Evolutionary conservation across 1,140 invertebrate genomes (phyloP).

Genomic region (Sycobia sp.): DNA sequence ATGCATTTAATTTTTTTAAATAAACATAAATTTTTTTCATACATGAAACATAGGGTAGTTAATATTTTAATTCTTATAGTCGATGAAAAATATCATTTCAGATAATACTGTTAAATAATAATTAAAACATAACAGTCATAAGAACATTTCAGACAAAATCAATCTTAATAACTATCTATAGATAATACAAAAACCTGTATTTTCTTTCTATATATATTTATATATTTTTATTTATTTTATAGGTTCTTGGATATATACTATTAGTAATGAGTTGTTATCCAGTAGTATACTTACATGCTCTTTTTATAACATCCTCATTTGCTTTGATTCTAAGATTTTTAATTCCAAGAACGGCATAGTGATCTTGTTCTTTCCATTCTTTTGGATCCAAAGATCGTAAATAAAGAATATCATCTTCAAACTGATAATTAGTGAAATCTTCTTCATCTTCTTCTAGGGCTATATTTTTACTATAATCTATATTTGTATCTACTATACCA

Average conservation of each 20-base stretch:
- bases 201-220: too few species aligned
- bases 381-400: slow-evolving; percentile 91
- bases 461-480: background rate
- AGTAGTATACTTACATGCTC: slow-evolving; percentile 82
- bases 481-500: slow-evolving; percentile 20
- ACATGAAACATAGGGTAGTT: too few species aligned
- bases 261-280: background rate
- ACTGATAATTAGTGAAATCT: slow-evolving; percentile 65
- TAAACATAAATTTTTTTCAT: too few species aligned
- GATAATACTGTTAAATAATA: too few species aligned
- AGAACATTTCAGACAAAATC: background rate
- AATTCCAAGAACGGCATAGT: slow-evolving; percentile 92
- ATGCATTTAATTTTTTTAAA: too few species aligned
- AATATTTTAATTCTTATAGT: too few species aligned
- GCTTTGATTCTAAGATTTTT: slow-evolving; percentile 79
- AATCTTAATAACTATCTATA: background rate
- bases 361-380: slow-evolving; percentile 97
- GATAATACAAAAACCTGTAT: too few species aligned
- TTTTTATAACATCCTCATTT: slow-evolving; percentile 89
- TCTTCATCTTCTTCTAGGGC: slow-evolving; percentile 55
- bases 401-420: slow-evolving; percentile 84
- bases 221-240: too few species aligned
- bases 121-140: background rate
- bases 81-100: too few species aligned
- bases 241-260: background rate